Evolutionary conservation across 2,113 vertebrate genomes (phyloP).

Genomic region (Nycticryphes semicollaris): DNA sequence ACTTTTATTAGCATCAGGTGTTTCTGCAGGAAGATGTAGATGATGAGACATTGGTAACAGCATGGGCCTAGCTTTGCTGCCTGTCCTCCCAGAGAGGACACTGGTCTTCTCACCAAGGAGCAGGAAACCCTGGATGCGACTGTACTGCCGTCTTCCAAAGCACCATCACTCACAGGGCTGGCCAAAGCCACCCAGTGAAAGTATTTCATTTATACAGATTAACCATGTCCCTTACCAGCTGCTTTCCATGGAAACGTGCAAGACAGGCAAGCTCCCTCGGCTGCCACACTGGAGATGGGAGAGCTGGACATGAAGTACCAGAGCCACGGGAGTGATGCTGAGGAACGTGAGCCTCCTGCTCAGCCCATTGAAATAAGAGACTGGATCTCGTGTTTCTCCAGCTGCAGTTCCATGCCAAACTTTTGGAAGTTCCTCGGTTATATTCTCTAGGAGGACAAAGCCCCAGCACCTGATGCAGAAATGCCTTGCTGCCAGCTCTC

Average conservation of each 20-base stretch:
- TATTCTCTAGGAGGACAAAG: not conserved
- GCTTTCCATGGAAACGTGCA: not conserved
- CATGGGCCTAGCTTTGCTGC: not conserved
- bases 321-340: accelerated
- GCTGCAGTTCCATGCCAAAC: not conserved
- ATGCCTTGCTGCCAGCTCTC: not conserved
- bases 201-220: accelerated
- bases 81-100: not conserved
- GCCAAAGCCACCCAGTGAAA: not conserved
- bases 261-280: accelerated
- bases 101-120: not conserved
- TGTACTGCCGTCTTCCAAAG: not conserved
- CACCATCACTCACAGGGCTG: not conserved
- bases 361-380: not conserved
- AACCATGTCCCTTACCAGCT: not conserved
- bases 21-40: not conserved
- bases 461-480: not conserved
- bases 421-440: not conserved
- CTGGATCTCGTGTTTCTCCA: not conserved
- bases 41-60: accelerated
- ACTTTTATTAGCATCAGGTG: not conserved
- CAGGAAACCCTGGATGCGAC: not conserved
- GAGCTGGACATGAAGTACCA: accelerated
- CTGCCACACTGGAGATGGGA: accelerated
- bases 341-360: not conserved